Evolutionary conservation across 2,888 invertebrate species (phyloP), one percentile per base, ranked within the genome.

Genomic region (Diaprepes abbreviatus): DNA sequence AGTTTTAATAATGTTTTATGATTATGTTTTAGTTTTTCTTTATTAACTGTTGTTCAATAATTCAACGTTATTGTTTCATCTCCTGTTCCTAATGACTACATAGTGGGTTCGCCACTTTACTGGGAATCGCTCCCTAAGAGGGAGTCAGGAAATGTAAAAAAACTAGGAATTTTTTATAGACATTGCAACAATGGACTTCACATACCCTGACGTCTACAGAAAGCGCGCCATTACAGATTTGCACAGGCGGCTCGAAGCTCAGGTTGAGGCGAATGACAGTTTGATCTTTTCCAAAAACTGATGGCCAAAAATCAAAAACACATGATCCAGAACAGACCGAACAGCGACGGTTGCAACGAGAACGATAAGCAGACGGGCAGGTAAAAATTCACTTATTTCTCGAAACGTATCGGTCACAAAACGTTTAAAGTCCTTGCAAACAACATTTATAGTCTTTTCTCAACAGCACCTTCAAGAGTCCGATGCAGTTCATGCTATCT

Each of bases 191-290:
- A 17, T 50, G 24, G 54, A 66, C 19, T 43, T 63, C 28, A 17
- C 57, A 2, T 40, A 45, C 14, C 73, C 77, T 5, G 79, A 79
- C n/a, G 75, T 79, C 2, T 76, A 77, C 19, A 65, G 76, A 14
- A 73, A 74, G 62, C 74, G 74, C 36, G 80, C 75, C 12, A 58
- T 74, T n/a, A 74, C 76, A 0, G 75, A 81, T 59, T 43, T 81
- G n/a, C 76, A 80, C 66, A 71, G 74, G 38, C 73, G 76, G 50
- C 58, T 80, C 52, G 40, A 76, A 5, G 57, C 72, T 10, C 80
- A 81, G 62, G 43, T 80, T 12, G 78, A 78, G 45, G 77, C 79
- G 12, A 75, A 77, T 38, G 80, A 81, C 62, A 81, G 80, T 70
- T 76, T 78, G 24, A 70, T 77, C 21, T 78, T 45, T 81, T 81